phyloP scores from a whole-genome alignment of 2,888 invertebrate species.

The Watsonalla cultraria region DNA sequence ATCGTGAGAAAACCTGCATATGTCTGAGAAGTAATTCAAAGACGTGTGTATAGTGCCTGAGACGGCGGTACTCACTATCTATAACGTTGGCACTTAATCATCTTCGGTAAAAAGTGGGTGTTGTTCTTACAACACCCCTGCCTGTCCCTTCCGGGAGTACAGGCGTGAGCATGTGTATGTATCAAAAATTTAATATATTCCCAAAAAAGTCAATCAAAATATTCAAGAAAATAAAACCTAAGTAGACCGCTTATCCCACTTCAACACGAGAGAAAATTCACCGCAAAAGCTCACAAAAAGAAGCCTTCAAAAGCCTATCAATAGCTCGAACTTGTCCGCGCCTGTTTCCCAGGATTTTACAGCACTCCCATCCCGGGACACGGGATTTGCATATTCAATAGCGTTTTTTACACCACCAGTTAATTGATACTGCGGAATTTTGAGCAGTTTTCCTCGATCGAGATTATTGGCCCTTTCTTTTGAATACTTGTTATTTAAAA shows the following conservation, averaged over 20 bases:
- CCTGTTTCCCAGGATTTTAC: conserved; percentile 19
- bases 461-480: not conserved
- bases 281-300: conserved; percentile 40
- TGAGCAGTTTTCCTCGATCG: not conserved
- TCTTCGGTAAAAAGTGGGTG: no score
- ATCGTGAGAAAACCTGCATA: no score
- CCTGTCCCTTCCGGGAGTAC: no score
- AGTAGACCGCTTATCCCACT: conserved; percentile 26
- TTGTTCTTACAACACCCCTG: no score
- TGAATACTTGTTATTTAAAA: not conserved
- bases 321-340: conserved; percentile 55
- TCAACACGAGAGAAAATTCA: conserved; percentile 28
- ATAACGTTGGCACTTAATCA: no score
- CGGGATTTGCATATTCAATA: conserved; percentile 70
- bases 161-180: no score
- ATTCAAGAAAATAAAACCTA: conserved; percentile 1
- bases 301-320: conserved; percentile 57
- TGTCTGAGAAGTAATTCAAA: no score
- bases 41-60: no score
- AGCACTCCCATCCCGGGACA: conserved; percentile 16
- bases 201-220: not conserved
- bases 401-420: conserved; percentile 36
- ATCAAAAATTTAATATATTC: no score
- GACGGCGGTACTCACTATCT: no score
- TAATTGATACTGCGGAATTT: conserved; percentile 44